Conservation (phyloP, 2,888 invertebrate genomes). For the Xestoiulus laeticollis region DNA sequence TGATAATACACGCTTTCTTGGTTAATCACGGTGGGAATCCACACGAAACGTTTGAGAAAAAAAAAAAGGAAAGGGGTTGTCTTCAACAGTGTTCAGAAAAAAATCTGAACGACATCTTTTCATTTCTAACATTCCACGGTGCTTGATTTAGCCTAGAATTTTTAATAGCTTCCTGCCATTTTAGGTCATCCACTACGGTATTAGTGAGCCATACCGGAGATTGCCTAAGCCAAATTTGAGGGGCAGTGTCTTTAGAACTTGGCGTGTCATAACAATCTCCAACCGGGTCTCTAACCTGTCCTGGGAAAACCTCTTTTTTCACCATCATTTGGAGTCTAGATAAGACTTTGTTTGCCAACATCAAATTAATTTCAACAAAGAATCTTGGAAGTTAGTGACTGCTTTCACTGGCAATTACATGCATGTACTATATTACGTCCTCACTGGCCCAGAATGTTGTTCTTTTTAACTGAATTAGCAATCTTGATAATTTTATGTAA, state of each 20-base stretch:
- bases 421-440: too few species aligned
- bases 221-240: not conserved
- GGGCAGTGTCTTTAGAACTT: not conserved
- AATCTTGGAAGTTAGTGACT: not conserved
- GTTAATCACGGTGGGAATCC: not conserved
- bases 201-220: slow-evolving; percentile 12
- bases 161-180: slow-evolving; percentile 11
- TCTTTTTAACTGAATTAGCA: too few species aligned
- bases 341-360: not conserved
- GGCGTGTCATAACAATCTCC: not conserved
- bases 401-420: too few species aligned
- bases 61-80: not conserved
- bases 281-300: not conserved
- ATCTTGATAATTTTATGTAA: too few species aligned
- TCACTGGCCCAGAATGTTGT: too few species aligned
- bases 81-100: not conserved
- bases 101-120: slow-evolving; percentile 13
- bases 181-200: slow-evolving; percentile 1
- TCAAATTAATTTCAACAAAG: not conserved
- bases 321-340: not conserved
- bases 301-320: not conserved
- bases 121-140: not conserved
- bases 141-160: not conserved
- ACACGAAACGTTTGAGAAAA: not conserved
- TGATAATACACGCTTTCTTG: not conserved